Evolutionary conservation across 2,888 invertebrate genomes (phyloP).

Genomic region (Elysia crispata): DNA sequence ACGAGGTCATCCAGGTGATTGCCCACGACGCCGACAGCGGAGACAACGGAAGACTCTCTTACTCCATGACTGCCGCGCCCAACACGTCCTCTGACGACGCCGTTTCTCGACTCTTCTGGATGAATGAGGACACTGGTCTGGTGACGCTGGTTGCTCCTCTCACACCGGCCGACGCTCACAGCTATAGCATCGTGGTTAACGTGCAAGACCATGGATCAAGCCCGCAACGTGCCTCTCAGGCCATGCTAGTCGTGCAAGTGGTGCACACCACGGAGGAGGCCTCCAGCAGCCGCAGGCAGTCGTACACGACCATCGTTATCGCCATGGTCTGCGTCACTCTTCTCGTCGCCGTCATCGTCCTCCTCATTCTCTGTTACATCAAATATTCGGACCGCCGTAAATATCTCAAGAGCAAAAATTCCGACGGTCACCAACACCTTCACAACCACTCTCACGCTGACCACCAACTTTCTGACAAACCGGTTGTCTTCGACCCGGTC

Average conservation of each 20-base stretch:
- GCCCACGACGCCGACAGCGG: slow-evolving; percentile 55
- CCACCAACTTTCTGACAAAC: slow-evolving; percentile 29
- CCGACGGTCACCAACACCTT: slow-evolving; percentile 34
- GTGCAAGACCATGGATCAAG: slow-evolving; percentile 52
- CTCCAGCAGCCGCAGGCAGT: slow-evolving; percentile 7
- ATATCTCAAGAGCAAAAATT: slow-evolving; percentile 20
- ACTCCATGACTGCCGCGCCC: slow-evolving; percentile 43
- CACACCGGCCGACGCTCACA: slow-evolving; percentile 44
- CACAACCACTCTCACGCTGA: slow-evolving; percentile 26
- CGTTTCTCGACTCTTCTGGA: slow-evolving; percentile 49
- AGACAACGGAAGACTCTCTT: slow-evolving; percentile 51
- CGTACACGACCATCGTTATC: slow-evolving; percentile 53
- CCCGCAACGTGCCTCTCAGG: slow-evolving; percentile 52
- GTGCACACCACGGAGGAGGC: slow-evolving; percentile 35
- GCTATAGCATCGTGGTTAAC: slow-evolving; percentile 52
- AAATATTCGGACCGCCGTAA: slow-evolving; percentile 49
- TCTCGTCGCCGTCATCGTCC: slow-evolving; percentile 50
- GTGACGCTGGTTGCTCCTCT: slow-evolving; percentile 48
- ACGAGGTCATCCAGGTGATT: slow-evolving; percentile 52
- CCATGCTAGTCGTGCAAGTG: slow-evolving; percentile 50
- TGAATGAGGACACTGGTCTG: slow-evolving; percentile 52
- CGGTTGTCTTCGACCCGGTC: slow-evolving; percentile 1
- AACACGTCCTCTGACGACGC: slow-evolving; percentile 33
- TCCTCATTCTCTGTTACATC: slow-evolving; percentile 51
- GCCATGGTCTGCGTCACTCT: slow-evolving; percentile 54